Evolutionary conservation across 2,113 vertebrate species (phyloP), one percentile per base, ranked within the genome.

Genomic region (Delphinapterus leucas): DNA sequence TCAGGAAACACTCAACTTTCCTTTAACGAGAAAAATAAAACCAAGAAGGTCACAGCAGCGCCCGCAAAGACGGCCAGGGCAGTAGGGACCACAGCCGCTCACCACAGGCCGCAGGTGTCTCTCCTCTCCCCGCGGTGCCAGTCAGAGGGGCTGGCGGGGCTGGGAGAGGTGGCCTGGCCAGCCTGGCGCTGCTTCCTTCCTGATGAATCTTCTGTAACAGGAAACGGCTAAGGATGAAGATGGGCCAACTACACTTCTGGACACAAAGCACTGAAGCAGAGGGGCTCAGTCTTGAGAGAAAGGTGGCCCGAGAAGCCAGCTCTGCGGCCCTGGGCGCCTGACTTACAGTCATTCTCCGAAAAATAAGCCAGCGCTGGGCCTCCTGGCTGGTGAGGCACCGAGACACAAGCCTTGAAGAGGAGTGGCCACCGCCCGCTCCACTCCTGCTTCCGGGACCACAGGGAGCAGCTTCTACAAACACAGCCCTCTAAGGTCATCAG

Each of bases 1-100:
- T 80, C 44, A 82, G 91, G 92, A 88, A 90, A 96, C 60, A 74
- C 33, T 89, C 23, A 6, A 67, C 80, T 95, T 81, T 80, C 83
- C 89, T 93, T 85, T 61, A 67, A 89, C 7, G 70, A 95, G 68
- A 87, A 85, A 87, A 93, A 70, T 44, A 67, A 65, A 90, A 79
- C 76, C 41, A 80, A 25, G 58, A 88, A 47, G 49, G 53, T 84
- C 70, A 38, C 1, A 28, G 94, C 38, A 65, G 82, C 86, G 31
- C 8, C n/a, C 13, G 11, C 61, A 20, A 92, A 15, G 20, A 71
- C 21, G 28, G 38, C 49, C 49, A 84, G 58, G 36, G 31, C 38
- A 28, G 55, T 26, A 3, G 49, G 38, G 17, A 21, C 5, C 10
- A 12, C 0, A 5, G 61, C 89, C 63, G 49, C 41, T 44, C 41